A percentile compares a stretch with the other conserved stretches of the same genome.
Evolutionary conservation across 1,140 invertebrate genomes (phyloP).

Genomic region (Saccostrea cuccullata): DNA sequence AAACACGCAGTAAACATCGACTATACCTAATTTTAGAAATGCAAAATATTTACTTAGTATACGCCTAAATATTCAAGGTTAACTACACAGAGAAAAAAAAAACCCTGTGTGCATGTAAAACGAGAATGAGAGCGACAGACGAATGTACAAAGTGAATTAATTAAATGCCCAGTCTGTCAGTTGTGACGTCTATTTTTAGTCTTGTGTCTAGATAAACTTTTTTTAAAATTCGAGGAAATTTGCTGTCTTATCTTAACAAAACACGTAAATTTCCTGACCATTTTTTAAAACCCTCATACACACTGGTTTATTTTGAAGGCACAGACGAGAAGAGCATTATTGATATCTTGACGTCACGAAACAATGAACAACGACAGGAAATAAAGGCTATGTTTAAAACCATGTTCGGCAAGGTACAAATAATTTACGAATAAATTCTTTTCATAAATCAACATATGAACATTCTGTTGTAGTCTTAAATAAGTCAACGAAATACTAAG

Average conservation of each 20-base stretch:
- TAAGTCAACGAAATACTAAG: too few species aligned
- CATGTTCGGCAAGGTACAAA: slow-evolving; percentile 89
- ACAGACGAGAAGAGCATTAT: slow-evolving; percentile 96
- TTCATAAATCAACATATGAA: too few species aligned
- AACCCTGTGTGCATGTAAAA: neutral
- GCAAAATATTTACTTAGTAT: neutral
- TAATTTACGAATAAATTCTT: neutral
- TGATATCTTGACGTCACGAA: slow-evolving; percentile 90
- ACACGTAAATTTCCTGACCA: neutral
- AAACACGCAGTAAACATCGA: neutral
- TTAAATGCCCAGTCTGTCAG: neutral
- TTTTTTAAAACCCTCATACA: neutral
- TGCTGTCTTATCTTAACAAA: neutral
- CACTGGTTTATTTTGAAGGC: slow-evolving; percentile 75
- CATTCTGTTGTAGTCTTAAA: too few species aligned
- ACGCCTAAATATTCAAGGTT: neutral
- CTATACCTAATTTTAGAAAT: neutral
- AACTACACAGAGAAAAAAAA: neutral
- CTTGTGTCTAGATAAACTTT: neutral
- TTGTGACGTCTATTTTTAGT: neutral
- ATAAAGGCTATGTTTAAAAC: slow-evolving; percentile 95
- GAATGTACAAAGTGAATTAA: neutral
- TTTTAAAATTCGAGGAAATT: neutral
- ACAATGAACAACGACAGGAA: slow-evolving; percentile 92
- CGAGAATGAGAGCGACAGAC: neutral